Base-by-base conservation (phyloP, 1,140 invertebrate genomes). In the Zaprionus kolodkinae region DNA sequence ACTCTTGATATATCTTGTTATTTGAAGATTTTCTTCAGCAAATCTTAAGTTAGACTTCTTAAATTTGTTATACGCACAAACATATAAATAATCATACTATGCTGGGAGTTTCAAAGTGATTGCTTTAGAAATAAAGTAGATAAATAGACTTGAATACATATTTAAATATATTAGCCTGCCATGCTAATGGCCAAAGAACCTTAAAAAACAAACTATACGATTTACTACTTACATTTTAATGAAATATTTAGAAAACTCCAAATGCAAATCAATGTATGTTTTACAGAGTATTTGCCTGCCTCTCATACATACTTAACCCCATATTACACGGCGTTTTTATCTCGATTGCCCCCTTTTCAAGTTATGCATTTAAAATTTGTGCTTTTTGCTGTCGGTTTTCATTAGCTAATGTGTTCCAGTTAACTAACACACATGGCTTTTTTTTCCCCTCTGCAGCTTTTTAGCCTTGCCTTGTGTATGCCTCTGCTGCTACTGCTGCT, bases 381-480 rank as follows among this genome's bases (percentile, higher is more conserved):
- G 43, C 72, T 64, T 64, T 66, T 66, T 66, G 40, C 54, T 38
- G 43, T 38, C 43, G 40, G 40, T 66, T 66, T 66, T 75, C 72
- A 75, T 75, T 75, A 75, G 72, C 72, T 75, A 75, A 75, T 75
- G 72, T 75, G 67, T 75, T 68, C 72, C 67, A 75, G 72, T 70
- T 71, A 75, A 75, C 72, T 75, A 71, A 64, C 60, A 71, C 68
- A 50, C 43, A 69, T 61, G 66, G 45, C 52, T 54, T 25, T 25
- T 30, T 21, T 21, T 21, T 21, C 21, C 21, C 2, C 21, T 21
- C 21, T 21, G 21, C 21, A 21, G 40, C n/a, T 6, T 6, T 43
- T 54, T 54, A 27, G 21, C 27, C 25, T 54, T 54, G 50, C 30
- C 25, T 54, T 54, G 17, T 54, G 21, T 7, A n/a, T n/a, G n/a